Base-by-base conservation (phyloP, 2,888 invertebrate species). In the Hololepta plana region DNA sequence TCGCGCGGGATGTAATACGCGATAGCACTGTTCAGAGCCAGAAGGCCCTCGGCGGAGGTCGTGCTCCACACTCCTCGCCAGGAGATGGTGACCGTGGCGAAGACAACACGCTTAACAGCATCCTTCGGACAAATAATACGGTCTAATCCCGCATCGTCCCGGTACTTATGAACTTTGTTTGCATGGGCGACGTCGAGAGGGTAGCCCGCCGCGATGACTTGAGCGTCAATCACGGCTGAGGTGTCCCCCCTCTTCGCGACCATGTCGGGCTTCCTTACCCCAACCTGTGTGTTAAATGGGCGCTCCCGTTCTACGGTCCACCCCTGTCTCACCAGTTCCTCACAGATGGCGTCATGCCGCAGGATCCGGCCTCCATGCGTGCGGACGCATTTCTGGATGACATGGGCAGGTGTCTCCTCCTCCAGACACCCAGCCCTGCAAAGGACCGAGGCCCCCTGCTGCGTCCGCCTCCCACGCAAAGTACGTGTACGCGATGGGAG, bases 311-410 rank as follows among this genome's bases (percentile, higher is more conserved):
- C 31, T 2, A 47, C 44, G 0, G 11, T 13, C 41, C 46, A 48
- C 2, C 44, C 44, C 6, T 32, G 32, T 4, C 33, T 25, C 1
- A 38, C 37, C 2, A 49, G 12, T 1, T 28, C 27, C 5, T 35
- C 31, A 15, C 33, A 35, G 3, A 47, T 34, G 1, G 38, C 45
- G 13, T 49, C 35, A 19, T 53, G 51, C 5, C 50, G 35, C 20
- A 35, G 12, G 1, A 51, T 36, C 3, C 46, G 33, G 3, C 42
- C 49, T 35, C 46, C 47, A 32, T 51, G 49, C 2, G 49, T 51
- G 17, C 47, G 23, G 20, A 32, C 33, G 32, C 49, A 50, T 12
- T 27, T 27, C 26, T 53, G 49, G 20, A 48, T 38, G 9, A 43
- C 29, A 24, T 48, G 49, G 4, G 43, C 44, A 15, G 43, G 39